Base-by-base conservation (phyloP, 2,113 vertebrate genomes). In the Sander lucioperca region DNA sequence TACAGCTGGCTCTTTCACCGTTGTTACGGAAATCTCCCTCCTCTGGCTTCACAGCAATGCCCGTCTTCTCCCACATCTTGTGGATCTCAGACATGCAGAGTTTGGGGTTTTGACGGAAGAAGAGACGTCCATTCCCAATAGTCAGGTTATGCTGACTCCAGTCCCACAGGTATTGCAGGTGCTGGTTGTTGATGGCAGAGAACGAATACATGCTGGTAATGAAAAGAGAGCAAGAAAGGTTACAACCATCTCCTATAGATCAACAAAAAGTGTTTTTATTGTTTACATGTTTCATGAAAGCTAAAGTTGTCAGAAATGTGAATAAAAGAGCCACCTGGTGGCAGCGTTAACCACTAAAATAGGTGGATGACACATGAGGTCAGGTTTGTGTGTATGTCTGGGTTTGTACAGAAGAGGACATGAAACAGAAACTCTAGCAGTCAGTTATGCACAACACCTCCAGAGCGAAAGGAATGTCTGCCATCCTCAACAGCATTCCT, bases 71-170 rank as follows among this genome's bases (percentile, higher is more conserved):
- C 94, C 98, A 97, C 98, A 99, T 99, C 3, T 89, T 96, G 83
- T 96, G 97, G 80, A 99, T 99, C 93, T 99, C 97, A 0, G 97
- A 98, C 84, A 97, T 95, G 57, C 98, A 99, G 6, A 99, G 92
- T 79, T 98, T 99, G 78, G 98, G 97, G 89, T 99, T 99, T 90
- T 95, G 96, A 1, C 97, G 97, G 36, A 99, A 99, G 85, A 98
- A 98, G 89, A 99, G 96, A 36, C 98, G 98, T 21, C 98, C 98
- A 0, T 94, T 89, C n/a, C 91, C 95, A 92, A 99, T 96, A 2
- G 98, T 99, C 93, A 99, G 92, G 92, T 99, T 99, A 90, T 98
- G 98, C 77, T 97, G 97, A 85, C 89, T 96, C 98, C 98, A 99
- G 94, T 99, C 97, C 98, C 98, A 99, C 16, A 99, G 94, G 71